Percentiles rank a stretch among this genome's conserved stretches.
phyloP scores from a whole-genome alignment of 2,888 invertebrate species.

The Phyllotreta cruciferae region DNA sequence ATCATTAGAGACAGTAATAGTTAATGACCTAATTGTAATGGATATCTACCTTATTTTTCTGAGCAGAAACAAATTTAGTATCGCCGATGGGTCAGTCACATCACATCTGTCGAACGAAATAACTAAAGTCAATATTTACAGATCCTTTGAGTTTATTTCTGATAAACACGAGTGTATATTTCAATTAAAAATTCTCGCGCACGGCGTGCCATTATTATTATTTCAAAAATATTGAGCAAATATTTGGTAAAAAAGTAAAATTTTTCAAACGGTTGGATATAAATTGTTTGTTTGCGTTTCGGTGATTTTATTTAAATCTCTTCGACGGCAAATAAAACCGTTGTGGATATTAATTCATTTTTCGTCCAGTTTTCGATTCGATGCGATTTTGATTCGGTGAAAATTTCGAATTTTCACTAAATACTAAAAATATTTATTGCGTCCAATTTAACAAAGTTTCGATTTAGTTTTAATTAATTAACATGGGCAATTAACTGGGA shows the following conservation, averaged over 20 bases:
- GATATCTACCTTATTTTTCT: not conserved
- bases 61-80: slow-evolving; percentile 2
- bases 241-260: not conserved
- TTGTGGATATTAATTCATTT: too few species aligned
- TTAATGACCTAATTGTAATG: not conserved
- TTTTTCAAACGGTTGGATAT: not conserved
- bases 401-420: too few species aligned
- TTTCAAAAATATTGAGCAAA: slow-evolving; percentile 14
- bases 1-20: too few species aligned
- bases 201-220: slow-evolving; percentile 9
- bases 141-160: slow-evolving; percentile 12
- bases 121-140: slow-evolving; percentile 19
- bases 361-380: too few species aligned
- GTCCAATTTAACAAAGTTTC: too few species aligned
- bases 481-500: too few species aligned
- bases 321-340: not conserved
- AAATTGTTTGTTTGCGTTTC: slow-evolving; percentile 7
- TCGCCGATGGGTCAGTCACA: slow-evolving; percentile 11
- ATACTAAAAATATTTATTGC: too few species aligned
- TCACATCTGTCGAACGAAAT: slow-evolving; percentile 15
- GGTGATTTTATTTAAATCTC: slow-evolving; percentile 7
- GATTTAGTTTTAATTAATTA: too few species aligned
- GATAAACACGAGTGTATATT: slow-evolving; percentile 28
- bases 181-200: slow-evolving; percentile 25
- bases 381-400: too few species aligned